Percentiles rank a stretch among this genome's conserved stretches.
These are phyloP conservation scores for Clarias gariepinus DNA, from an alignment of 2,113 vertebrate species.

Conservation along the genomic window DNA sequence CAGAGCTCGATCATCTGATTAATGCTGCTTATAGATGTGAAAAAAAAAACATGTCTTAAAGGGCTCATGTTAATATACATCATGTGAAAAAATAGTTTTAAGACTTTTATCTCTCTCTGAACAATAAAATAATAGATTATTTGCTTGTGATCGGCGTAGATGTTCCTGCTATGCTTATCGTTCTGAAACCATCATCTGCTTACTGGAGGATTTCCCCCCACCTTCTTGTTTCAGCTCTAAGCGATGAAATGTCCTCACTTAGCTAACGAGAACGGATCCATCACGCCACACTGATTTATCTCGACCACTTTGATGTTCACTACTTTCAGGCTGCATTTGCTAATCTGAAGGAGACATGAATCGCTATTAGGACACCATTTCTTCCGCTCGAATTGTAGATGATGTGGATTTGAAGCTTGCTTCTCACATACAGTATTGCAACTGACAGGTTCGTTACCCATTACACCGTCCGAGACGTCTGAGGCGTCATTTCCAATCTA, in stretches of 20 bases:
- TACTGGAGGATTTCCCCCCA: not conserved
- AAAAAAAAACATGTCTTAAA: not conserved
- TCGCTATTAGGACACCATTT: slow-evolving; percentile 4
- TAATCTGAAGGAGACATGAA: slow-evolving; percentile 20
- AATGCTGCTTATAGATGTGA: not conserved
- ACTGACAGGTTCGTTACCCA: slow-evolving; percentile 30
- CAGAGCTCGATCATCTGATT: not conserved
- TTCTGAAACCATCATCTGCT: not conserved
- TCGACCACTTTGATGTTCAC: slow-evolving; percentile 16
- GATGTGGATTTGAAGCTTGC: slow-evolving; percentile 11
- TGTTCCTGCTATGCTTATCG: not conserved
- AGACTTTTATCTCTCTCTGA: not conserved
- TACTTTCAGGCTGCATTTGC: slow-evolving; percentile 18
- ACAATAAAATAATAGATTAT: not conserved
- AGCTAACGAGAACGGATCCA: not conserved
- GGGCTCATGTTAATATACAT: not conserved
- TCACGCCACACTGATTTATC: slow-evolving; percentile 12
- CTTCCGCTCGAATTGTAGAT: slow-evolving; percentile 10
- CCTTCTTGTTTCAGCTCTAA: not conserved
- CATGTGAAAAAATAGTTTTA: not conserved
- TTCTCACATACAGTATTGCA: not conserved
- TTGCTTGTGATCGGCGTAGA: not conserved
- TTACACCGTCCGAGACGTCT: not conserved
- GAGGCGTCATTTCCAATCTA: not conserved
- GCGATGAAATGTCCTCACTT: not conserved